A percentile compares a stretch with the other conserved stretches of the same genome.
Evolutionary conservation across 1,140 invertebrate species (phyloP).

Genomic region (Pomacea maculata): DNA sequence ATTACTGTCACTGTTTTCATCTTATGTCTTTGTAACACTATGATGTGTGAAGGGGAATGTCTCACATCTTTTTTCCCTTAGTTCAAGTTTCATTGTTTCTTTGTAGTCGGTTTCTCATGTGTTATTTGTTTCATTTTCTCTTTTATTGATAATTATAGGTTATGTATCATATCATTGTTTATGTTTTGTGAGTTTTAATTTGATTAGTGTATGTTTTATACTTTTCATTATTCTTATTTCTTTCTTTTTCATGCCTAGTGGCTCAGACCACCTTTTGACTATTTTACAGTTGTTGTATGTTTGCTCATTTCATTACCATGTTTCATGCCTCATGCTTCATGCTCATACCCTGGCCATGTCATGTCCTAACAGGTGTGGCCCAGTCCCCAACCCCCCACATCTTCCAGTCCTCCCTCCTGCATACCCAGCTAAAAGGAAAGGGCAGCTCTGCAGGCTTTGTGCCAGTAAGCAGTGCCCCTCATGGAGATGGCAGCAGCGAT

Average conservation of each 20-base stretch:
- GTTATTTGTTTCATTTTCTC: not conserved
- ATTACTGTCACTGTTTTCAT: no score
- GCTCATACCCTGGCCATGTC: constrained; percentile 7
- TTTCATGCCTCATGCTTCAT: not conserved
- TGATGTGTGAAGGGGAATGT: no score
- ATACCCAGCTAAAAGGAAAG: not conserved
- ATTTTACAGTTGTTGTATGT: not conserved
- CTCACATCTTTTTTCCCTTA: no score
- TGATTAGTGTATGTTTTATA: not conserved
- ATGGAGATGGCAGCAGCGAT: not conserved
- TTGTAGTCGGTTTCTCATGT: not conserved
- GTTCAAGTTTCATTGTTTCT: not conserved
- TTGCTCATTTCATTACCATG: not conserved
- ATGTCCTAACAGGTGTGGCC: constrained; percentile 14
- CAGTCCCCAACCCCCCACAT: constrained; percentile 12
- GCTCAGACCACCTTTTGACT: not conserved
- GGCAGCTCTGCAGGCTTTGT: constrained; percentile 2
- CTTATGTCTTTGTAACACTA: no score
- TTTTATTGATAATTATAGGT: not conserved
- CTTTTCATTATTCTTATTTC: not conserved
- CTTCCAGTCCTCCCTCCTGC: constrained; percentile 3
- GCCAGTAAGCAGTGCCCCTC: not conserved
- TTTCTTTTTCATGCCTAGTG: not conserved
- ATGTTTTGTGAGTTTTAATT: not conserved
- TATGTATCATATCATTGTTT: not conserved